These are phyloP conservation scores for Catalaphyllia jardinei DNA, from an alignment of 64 coral and sea anemone genomes.

Conservation along the genomic window DNA sequence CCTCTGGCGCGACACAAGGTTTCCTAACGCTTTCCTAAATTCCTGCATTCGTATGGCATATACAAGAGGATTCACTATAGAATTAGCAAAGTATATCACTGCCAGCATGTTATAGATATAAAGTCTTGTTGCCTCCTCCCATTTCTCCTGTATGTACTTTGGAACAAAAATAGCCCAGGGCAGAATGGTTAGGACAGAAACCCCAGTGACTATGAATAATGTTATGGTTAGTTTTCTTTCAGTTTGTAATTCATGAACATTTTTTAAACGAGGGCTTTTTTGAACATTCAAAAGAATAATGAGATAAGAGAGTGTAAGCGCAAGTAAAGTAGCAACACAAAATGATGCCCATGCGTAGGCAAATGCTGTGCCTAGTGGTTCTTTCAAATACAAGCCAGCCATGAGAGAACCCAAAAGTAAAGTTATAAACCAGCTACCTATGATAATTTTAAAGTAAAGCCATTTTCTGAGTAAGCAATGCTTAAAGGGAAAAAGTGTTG, in stretches of 20 bases:
- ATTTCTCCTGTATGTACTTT: background rate
- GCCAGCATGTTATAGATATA: background rate
- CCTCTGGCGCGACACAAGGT: background rate
- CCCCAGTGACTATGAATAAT: background rate
- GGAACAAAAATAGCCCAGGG: background rate
- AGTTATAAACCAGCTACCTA: background rate
- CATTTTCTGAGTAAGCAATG: background rate
- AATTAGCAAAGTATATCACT: background rate
- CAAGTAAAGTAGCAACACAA: background rate
- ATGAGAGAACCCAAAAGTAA: background rate
- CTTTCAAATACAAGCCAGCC: no score
- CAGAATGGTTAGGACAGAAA: background rate
- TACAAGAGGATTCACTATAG: background rate
- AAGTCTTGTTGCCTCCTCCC: background rate
- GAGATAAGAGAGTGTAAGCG: background rate
- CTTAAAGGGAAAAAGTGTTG: conserved; percentile 6
- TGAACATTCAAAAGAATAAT: background rate
- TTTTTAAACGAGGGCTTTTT: background rate
- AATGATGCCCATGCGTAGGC: no score
- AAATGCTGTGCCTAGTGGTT: background rate
- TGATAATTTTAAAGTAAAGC: background rate
- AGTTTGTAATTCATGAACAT: background rate
- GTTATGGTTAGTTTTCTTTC: background rate
- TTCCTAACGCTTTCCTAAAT: background rate
- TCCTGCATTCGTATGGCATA: background rate